phyloP scores from a whole-genome alignment of 1,140 invertebrate genomes.

The Octopus bimaculoides region DNA sequence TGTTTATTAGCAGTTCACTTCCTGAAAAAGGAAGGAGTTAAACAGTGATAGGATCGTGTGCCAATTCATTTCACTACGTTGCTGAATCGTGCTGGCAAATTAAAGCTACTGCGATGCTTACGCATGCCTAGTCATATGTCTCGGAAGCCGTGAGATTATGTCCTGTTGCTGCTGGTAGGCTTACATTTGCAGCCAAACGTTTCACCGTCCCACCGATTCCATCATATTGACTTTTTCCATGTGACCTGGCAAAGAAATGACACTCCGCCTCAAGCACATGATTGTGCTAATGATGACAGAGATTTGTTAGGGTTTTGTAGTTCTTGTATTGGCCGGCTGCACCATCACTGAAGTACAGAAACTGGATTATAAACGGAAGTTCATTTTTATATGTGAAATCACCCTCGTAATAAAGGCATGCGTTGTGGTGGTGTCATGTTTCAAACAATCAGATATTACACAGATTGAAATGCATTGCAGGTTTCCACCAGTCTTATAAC shows the following conservation, averaged over 20 bases:
- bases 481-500: too few relatives aligned
- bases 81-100: neutral
- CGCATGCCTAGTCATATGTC: neutral
- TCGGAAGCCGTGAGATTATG: neutral
- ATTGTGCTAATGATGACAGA: slow-evolving; percentile 38
- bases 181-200: slow-evolving; percentile 5
- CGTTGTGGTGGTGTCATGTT: too few relatives aligned
- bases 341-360: slow-evolving; percentile 49
- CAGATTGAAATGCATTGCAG: too few relatives aligned
- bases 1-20: too few relatives aligned
- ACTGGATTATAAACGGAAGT: slow-evolving; percentile 27
- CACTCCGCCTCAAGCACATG: slow-evolving; percentile 42
- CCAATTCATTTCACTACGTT: too few relatives aligned
- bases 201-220: slow-evolving; percentile 23
- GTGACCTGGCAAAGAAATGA: slow-evolving; percentile 31
- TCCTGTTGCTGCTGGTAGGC: neutral
- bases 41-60: too few relatives aligned
- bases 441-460: too few relatives aligned
- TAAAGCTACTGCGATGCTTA: neutral
- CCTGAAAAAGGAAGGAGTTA: too few relatives aligned
- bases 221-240: slow-evolving; percentile 44
- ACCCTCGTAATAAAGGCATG: too few relatives aligned
- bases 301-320: slow-evolving; percentile 43
- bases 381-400: neutral
- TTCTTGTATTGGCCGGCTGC: slow-evolving; percentile 50